These are phyloP conservation scores for Montifringilla adamsi DNA, from an alignment of 2,113 vertebrate genomes.

Conservation along the genomic window DNA sequence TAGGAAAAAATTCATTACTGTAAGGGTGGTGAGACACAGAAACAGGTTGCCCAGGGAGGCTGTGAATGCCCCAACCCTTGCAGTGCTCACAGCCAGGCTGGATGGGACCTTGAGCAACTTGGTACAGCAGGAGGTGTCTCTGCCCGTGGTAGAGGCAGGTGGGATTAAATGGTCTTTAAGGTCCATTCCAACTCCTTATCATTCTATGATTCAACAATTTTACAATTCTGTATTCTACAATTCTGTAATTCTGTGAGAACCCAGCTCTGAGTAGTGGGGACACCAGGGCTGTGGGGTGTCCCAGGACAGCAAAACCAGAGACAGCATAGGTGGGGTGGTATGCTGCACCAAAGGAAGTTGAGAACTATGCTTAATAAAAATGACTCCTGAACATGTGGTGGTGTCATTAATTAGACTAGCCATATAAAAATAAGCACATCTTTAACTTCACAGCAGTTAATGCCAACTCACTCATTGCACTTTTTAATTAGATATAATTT, in stretches of 20 bases:
- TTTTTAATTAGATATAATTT: neutral
- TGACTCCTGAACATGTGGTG: neutral
- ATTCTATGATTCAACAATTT: neutral
- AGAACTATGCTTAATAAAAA: neutral
- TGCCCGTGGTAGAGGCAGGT: neutral
- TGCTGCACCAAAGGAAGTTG: too few species aligned
- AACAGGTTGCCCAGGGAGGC: too few species aligned
- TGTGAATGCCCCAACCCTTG: neutral
- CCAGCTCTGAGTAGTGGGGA: neutral
- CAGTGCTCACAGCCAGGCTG: neutral
- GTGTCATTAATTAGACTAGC: neutral
- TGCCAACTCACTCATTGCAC: neutral
- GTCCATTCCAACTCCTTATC: neutral
- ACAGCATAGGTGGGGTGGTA: accelerated
- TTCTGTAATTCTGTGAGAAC: neutral
- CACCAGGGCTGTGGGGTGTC: neutral
- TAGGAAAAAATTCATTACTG: neutral
- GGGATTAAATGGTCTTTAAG: neutral
- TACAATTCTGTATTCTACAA: neutral
- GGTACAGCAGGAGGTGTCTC: neutral
- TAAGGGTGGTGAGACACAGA: neutral
- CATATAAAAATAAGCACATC: neutral
- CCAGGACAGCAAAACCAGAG: neutral
- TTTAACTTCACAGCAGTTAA: neutral
- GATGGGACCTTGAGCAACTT: neutral